Percentiles rank a stretch among this genome's conserved stretches.
phyloP scores from a whole-genome alignment of 2,797 vertebrate genomes.

The Typhlichthys eigenmanni region DNA sequence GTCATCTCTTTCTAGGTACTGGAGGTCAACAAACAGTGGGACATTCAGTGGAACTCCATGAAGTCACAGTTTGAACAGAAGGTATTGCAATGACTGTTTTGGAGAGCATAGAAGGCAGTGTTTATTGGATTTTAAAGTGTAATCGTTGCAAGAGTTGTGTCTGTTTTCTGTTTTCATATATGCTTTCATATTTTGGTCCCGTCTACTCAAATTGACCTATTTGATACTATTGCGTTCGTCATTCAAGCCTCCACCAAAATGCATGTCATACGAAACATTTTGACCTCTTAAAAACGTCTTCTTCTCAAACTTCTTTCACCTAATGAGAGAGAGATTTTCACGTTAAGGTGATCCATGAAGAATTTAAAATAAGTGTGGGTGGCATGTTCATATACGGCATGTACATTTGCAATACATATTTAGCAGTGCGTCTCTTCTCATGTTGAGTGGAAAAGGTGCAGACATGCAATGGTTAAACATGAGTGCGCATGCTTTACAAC shows the following conservation, averaged over 20 bases:
- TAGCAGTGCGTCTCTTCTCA: constrained; percentile 20
- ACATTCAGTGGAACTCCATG: constrained; percentile 97
- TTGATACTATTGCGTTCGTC: background rate
- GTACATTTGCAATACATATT: no score
- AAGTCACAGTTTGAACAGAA: constrained; percentile 98
- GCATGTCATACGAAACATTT: no score
- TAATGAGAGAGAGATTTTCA: no score
- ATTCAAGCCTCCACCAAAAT: no score
- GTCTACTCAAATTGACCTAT: background rate
- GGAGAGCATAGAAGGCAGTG: constrained; percentile 47
- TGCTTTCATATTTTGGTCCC: background rate
- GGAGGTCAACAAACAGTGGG: constrained; percentile 99
- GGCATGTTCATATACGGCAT: no score
- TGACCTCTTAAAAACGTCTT: background rate
- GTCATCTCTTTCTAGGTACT: constrained; percentile 80
- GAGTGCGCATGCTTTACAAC: constrained; percentile 58
- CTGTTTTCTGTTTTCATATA: background rate
- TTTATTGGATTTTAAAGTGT: background rate
- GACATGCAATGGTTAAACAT: constrained; percentile 61
- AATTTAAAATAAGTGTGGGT: background rate
- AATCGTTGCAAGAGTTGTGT: no score
- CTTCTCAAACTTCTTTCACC: background rate
- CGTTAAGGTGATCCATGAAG: background rate
- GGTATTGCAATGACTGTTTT: constrained; percentile 76
- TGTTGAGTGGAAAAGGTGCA: constrained; percentile 68